Conservation (phyloP, 2,888 invertebrate genomes). For the Rhagophthalmus giganteus region DNA sequence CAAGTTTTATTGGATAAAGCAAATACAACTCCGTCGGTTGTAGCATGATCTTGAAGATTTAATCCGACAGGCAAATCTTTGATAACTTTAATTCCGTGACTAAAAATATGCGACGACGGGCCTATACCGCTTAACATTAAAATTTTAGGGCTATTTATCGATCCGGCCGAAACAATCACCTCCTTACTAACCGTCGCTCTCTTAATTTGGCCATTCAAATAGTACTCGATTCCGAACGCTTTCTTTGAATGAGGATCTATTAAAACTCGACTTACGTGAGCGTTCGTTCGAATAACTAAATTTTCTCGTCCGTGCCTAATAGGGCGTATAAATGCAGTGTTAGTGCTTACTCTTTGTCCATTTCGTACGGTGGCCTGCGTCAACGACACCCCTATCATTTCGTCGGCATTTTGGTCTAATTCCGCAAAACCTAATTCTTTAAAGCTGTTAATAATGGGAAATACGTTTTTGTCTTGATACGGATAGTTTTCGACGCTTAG, state of each 20-base stretch:
- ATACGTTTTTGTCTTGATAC: slow-evolving; percentile 63
- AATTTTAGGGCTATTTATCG: slow-evolving; percentile 66
- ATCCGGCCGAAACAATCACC: slow-evolving; percentile 64
- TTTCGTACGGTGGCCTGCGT: slow-evolving; percentile 65
- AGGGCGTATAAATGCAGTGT: slow-evolving; percentile 68
- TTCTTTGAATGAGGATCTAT: slow-evolving; percentile 60
- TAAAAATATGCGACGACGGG: slow-evolving; percentile 59
- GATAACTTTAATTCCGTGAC: slow-evolving; percentile 60
- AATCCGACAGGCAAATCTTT: slow-evolving; percentile 70
- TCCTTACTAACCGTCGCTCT: slow-evolving; percentile 62
- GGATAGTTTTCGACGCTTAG: slow-evolving; percentile 67
- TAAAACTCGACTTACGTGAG: slow-evolving; percentile 61
- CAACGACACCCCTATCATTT: slow-evolving; percentile 64
- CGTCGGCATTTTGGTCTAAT: slow-evolving; percentile 62
- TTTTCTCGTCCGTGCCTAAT: slow-evolving; percentile 61
- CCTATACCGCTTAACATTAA: slow-evolving; percentile 71
- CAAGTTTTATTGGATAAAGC: slow-evolving; percentile 61
- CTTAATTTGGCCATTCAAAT: slow-evolving; percentile 55
- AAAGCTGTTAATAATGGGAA: slow-evolving; percentile 63
- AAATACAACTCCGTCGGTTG: slow-evolving; percentile 62
- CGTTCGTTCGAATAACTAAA: slow-evolving; percentile 58
- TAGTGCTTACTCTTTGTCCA: slow-evolving; percentile 65
- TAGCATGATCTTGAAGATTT: slow-evolving; percentile 77
- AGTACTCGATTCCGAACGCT: slow-evolving; percentile 60
- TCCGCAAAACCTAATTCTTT: slow-evolving; percentile 64